Evolutionary conservation across 2,888 invertebrate species (phyloP).

Genomic region (Actias luna): DNA sequence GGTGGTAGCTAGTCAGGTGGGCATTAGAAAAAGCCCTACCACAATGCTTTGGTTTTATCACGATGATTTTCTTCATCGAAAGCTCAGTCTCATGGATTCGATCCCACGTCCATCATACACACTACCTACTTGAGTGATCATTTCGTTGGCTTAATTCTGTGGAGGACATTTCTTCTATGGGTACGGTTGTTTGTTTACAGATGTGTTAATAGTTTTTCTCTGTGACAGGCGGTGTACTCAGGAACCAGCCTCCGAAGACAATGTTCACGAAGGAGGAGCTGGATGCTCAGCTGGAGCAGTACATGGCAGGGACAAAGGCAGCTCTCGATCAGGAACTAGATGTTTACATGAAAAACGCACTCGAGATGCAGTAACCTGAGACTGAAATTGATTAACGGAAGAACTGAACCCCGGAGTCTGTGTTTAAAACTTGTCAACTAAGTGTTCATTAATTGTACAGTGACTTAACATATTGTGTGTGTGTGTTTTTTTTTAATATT

Average conservation of each 20-base stretch:
- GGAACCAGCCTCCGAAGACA: constrained; percentile 34
- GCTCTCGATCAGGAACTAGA: constrained; percentile 82
- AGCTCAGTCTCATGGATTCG: too few species aligned
- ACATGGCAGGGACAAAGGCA: constrained; percentile 85
- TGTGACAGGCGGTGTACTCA: constrained; percentile 40
- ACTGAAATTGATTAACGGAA: too few species aligned
- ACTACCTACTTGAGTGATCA: too few species aligned
- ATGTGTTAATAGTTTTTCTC: not conserved
- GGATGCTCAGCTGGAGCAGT: constrained; percentile 86
- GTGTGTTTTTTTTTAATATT: not conserved
- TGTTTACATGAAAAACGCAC: constrained; percentile 69
- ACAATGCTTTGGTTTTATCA: too few species aligned
- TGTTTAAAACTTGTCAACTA: not conserved
- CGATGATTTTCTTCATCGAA: too few species aligned
- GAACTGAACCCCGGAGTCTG: not conserved
- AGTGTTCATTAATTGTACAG: not conserved
- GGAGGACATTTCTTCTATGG: too few species aligned
- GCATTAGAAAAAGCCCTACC: too few species aligned
- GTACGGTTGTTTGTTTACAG: not conserved
- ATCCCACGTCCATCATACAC: too few species aligned
- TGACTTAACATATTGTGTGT: not conserved
- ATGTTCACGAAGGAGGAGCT: constrained; percentile 82
- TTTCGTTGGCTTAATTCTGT: too few species aligned
- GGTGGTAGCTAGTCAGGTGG: too few species aligned
- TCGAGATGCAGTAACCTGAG: constrained; percentile 39